These are phyloP conservation scores for Antheraea mylitta DNA, from an alignment of 1,140 invertebrate genomes.

Conservation along the genomic window DNA sequence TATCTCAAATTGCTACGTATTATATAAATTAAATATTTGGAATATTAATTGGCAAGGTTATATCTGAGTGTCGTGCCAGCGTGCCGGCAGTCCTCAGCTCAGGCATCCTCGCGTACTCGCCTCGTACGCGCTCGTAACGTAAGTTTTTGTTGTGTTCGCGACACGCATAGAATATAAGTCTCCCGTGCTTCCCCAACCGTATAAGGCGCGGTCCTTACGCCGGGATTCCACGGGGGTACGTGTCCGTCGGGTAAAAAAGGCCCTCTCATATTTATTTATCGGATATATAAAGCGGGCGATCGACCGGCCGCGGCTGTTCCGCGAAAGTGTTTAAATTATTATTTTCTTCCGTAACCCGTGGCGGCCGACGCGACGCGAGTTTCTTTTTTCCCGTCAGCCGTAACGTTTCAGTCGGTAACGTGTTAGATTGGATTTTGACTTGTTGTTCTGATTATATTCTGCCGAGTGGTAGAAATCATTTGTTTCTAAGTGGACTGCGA, in stretches of 20 bases:
- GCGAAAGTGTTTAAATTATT: conserved; percentile 33
- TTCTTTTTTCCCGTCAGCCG: conserved; percentile 1
- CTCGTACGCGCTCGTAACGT: conserved; percentile 37
- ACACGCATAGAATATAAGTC: conserved; percentile 27
- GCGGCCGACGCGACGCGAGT: conserved; percentile 10
- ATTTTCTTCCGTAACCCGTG: conserved; percentile 25
- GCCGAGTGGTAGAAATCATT: too few relatives aligned
- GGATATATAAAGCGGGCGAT: conserved; percentile 25
- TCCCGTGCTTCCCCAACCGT: conserved; percentile 54
- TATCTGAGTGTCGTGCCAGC: not conserved
- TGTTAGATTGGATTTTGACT: too few relatives aligned
- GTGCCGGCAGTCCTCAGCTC: conserved; percentile 16
- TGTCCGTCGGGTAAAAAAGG: conserved; percentile 52
- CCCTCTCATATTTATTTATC: conserved; percentile 45
- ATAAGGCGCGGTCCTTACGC: conserved; percentile 44
- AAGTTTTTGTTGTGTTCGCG: conserved; percentile 33
- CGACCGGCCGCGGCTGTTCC: conserved; percentile 23
- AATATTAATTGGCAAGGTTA: not conserved
- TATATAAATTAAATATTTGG: too few relatives aligned
- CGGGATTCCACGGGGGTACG: conserved; percentile 60
- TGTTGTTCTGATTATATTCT: too few relatives aligned
- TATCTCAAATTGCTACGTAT: too few relatives aligned
- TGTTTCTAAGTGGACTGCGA: too few relatives aligned
- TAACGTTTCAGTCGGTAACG: not conserved
- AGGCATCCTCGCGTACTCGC: conserved; percentile 36